Percentiles rank a stretch among this genome's conserved stretches.
Conservation (phyloP, 2,113 vertebrate genomes). For the Zosterops pallidus region DNA sequence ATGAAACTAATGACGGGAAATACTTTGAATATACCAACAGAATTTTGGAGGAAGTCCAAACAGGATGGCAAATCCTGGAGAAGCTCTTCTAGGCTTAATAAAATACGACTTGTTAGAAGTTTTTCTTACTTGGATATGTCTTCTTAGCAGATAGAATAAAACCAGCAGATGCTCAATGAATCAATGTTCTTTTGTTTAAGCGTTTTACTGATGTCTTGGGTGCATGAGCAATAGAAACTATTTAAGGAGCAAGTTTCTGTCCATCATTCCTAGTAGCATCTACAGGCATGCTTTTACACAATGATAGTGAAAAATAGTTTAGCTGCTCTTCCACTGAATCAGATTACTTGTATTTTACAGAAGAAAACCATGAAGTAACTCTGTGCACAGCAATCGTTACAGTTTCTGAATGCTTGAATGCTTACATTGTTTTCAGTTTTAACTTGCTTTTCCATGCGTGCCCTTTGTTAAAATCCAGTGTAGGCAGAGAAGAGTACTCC, state of each 20-base stretch:
- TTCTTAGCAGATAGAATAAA: background rate
- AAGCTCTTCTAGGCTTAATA: background rate
- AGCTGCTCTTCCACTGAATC: background rate
- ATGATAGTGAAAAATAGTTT: background rate
- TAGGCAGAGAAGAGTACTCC: background rate
- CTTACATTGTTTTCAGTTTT: background rate
- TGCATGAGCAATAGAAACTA: background rate
- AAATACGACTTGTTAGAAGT: background rate
- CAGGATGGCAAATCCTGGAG: background rate
- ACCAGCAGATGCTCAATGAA: background rate
- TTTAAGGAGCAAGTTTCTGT: background rate
- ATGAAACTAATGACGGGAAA: background rate
- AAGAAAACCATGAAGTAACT: background rate
- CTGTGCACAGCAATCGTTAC: background rate
- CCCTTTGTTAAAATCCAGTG: background rate
- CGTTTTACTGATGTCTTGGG: background rate
- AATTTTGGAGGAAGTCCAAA: background rate
- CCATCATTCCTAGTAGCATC: background rate
- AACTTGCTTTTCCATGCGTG: background rate
- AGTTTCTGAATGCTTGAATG: background rate
- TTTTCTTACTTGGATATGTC: background rate
- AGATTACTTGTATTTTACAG: background rate
- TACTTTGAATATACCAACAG: background rate
- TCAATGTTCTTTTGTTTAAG: background rate
- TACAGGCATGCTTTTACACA: background rate